Evolutionary conservation across 2,797 vertebrate genomes (phyloP).

Genomic region (Sarcophilus harrisii): DNA sequence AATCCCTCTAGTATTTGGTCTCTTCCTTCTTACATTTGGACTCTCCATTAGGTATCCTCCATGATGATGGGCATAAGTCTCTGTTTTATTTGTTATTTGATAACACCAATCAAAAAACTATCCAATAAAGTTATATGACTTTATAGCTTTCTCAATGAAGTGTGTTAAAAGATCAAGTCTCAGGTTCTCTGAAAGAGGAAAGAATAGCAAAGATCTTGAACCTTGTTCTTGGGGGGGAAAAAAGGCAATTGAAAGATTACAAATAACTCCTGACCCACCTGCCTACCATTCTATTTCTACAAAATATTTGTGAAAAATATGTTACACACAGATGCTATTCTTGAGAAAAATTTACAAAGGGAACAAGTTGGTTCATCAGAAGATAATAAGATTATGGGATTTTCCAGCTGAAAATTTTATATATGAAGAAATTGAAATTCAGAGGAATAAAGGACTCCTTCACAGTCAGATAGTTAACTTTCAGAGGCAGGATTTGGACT

Average conservation of each 20-base stretch:
- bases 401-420: neutral
- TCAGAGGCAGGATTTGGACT: neutral
- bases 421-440: neutral
- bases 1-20: neutral
- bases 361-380: neutral
- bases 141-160: neutral
- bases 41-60: neutral
- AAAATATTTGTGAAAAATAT: neutral
- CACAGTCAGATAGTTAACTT: neutral
- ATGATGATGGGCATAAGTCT: neutral
- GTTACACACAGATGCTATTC: neutral
- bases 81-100: neutral
- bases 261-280: neutral
- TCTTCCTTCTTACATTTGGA: neutral
- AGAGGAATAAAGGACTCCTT: neutral
- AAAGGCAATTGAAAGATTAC: neutral
- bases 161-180: neutral
- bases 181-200: neutral
- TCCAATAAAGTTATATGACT: neutral
- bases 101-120: neutral
- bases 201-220: neutral
- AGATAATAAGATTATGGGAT: neutral
- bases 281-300: neutral
- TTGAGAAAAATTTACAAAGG: neutral
- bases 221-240: neutral